Evolutionary conservation across 2,113 vertebrate genomes (phyloP), one percentile per base, ranked within the genome.

Genomic region (Leptocoma aspasia): DNA sequence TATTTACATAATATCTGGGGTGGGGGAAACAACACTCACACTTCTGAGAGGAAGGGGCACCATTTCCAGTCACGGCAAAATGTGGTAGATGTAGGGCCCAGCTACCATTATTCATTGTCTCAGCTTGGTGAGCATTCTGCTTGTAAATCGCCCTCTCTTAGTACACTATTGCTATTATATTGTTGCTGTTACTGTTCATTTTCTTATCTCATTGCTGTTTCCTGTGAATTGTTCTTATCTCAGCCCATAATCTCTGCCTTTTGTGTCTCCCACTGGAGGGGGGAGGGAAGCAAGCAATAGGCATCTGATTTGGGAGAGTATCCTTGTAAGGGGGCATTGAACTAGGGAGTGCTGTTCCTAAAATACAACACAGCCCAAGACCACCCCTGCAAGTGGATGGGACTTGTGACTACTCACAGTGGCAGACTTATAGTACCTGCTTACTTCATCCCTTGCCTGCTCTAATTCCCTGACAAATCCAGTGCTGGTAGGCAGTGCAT

Each of bases 41-140:
- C 17, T 60, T 77, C 61, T 31, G 33, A 86, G 33, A 68, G 15
- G 33, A 76, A 52, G 21, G 16, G 31, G 4, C 13, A 50, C 13
- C 13, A 50, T 42, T 50, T 59, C 50, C 17, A 50, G 26, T 26
- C 44, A 31, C 3, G 17, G 20, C 7, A 57, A 42, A 35, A 66
- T 0, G 0, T 42, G 52, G 7, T 68, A 31, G 44, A 18, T 22
- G 9, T 44, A 8, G 11, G 21, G 26, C 53, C 26, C 13, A 21
- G 27, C 20, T 50, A 35, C 24, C 24, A 42, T 11, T 11, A 49
- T 31, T 35, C 53, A 26, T 19, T 44, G 14, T 13, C 17, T 52
- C 45, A 59, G 27, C 17, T 37, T 59, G 26, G 35, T 50, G 52
- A 66, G 21, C 11, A 31, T 68, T 59, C 26, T 68, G 21, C 31